Conservation (phyloP, 1,140 invertebrate species). For the Pseudoatta argentina region DNA sequence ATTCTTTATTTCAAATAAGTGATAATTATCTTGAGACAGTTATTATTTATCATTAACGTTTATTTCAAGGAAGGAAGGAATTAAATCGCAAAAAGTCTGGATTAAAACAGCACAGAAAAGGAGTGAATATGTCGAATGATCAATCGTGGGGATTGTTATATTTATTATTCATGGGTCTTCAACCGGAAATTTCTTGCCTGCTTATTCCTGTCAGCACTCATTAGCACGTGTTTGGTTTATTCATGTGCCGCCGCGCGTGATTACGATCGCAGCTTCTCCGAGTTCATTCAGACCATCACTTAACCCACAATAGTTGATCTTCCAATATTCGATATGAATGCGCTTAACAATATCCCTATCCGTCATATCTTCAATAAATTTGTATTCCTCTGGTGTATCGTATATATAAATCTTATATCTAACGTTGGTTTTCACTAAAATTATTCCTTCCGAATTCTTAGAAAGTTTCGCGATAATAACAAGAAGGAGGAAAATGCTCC, state of each 20-base stretch:
- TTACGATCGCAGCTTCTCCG: slow-evolving; percentile 32
- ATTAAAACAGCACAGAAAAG: slow-evolving; percentile 27
- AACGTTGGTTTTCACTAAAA: neutral
- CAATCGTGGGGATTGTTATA: neutral
- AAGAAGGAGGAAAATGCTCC: neutral
- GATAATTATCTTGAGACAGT: too few species aligned
- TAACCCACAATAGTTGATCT: slow-evolving; percentile 12
- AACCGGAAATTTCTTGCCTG: slow-evolving; percentile 59
- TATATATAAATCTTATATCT: neutral
- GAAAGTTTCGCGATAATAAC: neutral
- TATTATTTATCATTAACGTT: neutral
- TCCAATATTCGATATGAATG: neutral
- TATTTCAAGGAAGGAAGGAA: neutral
- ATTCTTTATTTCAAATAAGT: too few species aligned
- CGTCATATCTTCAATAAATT: slow-evolving; percentile 5
- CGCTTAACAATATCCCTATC: neutral
- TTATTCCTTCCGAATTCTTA: neutral
- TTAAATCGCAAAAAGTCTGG: neutral
- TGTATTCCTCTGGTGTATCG: neutral
- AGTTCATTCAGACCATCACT: slow-evolving; percentile 20
- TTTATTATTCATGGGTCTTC: slow-evolving; percentile 61
- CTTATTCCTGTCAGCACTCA: slow-evolving; percentile 40
- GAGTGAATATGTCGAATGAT: neutral
- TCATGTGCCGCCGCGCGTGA: slow-evolving; percentile 53
- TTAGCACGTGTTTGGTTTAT: slow-evolving; percentile 58